A percentile compares a stretch with the other conserved stretches of the same genome.
Evolutionary conservation across 2,113 vertebrate species (phyloP).

Genomic region (Eidolon helvum): DNA sequence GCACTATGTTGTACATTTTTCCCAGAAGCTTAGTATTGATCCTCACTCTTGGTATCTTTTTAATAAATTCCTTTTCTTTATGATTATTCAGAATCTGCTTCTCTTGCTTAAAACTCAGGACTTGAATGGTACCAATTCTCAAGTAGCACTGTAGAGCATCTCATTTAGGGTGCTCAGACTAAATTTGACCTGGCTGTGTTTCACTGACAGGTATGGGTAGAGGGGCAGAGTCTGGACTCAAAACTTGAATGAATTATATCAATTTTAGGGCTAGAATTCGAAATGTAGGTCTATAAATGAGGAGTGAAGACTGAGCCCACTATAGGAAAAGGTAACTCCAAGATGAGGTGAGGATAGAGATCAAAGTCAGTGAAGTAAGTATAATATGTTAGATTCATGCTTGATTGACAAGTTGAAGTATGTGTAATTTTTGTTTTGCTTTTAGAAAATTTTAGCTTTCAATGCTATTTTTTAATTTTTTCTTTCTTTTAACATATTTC

Average conservation of each 20-base stretch:
- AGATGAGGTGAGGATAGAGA: neutral
- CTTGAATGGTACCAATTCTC: neutral
- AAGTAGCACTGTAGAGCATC: neutral
- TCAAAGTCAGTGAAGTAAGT: neutral
- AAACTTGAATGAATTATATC: neutral
- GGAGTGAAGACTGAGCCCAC: neutral
- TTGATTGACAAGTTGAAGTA: neutral
- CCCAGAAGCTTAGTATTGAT: neutral
- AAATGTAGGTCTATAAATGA: neutral
- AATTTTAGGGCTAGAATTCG: neutral
- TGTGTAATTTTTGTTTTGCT: neutral
- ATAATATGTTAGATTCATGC: neutral
- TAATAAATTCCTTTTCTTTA: neutral
- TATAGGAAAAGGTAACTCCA: neutral
- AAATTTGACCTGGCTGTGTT: neutral
- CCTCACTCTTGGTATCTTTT: neutral
- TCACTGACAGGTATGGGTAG: neutral
- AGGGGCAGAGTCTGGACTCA: neutral
- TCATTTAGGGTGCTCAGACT: neutral
- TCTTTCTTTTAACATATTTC: neutral
- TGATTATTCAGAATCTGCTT: neutral
- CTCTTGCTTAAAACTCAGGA: neutral
- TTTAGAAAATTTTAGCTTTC: neutral
- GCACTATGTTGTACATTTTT: neutral
- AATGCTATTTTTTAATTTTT: neutral